These are phyloP conservation scores for Enoplosus armatus DNA, from an alignment of 2,797 vertebrate species.

Conservation along the genomic window DNA sequence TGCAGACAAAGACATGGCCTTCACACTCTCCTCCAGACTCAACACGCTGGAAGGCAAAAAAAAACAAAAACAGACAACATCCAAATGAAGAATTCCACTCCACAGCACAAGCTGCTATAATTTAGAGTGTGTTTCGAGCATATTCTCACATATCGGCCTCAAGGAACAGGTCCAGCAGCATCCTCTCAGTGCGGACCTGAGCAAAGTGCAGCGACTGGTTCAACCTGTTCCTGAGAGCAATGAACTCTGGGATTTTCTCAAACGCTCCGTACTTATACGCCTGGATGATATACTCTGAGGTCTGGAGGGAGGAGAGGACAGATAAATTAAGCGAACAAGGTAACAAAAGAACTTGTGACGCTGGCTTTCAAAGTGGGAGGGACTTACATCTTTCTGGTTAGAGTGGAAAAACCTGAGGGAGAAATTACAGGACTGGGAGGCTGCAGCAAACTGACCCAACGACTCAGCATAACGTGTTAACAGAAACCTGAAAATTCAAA, in stretches of 20 bases:
- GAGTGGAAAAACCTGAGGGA: slow-evolving; percentile 99
- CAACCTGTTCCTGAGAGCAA: slow-evolving; percentile 95
- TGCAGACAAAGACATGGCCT: slow-evolving; percentile 94
- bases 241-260: slow-evolving; percentile 99
- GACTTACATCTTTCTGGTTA: slow-evolving; percentile 99
- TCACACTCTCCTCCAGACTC: slow-evolving; percentile 96
- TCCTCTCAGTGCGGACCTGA: slow-evolving; percentile 96
- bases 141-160: slow-evolving; percentile 95
- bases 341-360: neutral
- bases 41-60: slow-evolving; percentile 67
- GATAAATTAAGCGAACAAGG: neutral
- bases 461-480: slow-evolving; percentile 94
- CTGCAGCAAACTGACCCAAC: slow-evolving; percentile 95
- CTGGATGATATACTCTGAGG: slow-evolving; percentile 99
- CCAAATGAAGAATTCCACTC: neutral
- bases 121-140: fast-evolving
- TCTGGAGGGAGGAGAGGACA: slow-evolving; percentile 80
- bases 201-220: slow-evolving; percentile 98
- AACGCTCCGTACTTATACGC: slow-evolving; percentile 99
- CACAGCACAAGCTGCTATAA: fast-evolving
- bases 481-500: slow-evolving; percentile 88
- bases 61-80: neutral
- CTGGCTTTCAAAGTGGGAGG: neutral
- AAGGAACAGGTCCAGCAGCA: slow-evolving; percentile 95
- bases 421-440: slow-evolving; percentile 97